Conservation (phyloP, 2,113 vertebrate genomes). For the Crotalus helleri region DNA sequence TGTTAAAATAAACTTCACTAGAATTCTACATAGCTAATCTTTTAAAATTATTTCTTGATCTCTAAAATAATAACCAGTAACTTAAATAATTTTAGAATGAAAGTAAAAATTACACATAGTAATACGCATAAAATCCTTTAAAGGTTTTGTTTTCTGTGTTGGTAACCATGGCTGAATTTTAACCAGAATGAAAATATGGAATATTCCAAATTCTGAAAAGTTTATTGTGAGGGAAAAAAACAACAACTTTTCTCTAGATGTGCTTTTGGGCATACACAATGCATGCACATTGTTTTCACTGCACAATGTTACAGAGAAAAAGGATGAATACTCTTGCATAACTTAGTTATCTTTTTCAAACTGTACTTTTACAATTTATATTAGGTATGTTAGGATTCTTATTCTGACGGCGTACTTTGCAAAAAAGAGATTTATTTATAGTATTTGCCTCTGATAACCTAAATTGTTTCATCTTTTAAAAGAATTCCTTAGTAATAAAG, state of each 20-base stretch:
- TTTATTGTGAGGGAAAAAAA: not conserved
- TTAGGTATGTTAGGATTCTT: not conserved
- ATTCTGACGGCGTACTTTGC: not conserved
- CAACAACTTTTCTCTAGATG: not conserved
- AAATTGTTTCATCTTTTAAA: not conserved
- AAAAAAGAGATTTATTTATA: not conserved
- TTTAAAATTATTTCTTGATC: not conserved
- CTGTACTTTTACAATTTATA: not conserved
- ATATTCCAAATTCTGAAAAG: not conserved
- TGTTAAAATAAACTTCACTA: not conserved
- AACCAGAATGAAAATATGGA: not conserved
- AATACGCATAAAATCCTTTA: not conserved
- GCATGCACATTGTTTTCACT: not conserved
- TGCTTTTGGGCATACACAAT: not conserved
- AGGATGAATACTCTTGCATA: not conserved
- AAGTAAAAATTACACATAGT: not conserved
- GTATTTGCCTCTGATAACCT: not conserved
- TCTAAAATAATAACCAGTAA: not conserved
- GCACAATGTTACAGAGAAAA: no score
- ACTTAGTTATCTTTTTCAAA: not conserved
- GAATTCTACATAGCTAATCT: not conserved
- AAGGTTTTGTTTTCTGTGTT: not conserved
- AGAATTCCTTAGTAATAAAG: not conserved
- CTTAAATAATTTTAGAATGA: not conserved
- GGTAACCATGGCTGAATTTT: not conserved